Evolutionary conservation across 2,113 vertebrate species (phyloP).

Genomic region (Chaenocephalus aceratus): DNA sequence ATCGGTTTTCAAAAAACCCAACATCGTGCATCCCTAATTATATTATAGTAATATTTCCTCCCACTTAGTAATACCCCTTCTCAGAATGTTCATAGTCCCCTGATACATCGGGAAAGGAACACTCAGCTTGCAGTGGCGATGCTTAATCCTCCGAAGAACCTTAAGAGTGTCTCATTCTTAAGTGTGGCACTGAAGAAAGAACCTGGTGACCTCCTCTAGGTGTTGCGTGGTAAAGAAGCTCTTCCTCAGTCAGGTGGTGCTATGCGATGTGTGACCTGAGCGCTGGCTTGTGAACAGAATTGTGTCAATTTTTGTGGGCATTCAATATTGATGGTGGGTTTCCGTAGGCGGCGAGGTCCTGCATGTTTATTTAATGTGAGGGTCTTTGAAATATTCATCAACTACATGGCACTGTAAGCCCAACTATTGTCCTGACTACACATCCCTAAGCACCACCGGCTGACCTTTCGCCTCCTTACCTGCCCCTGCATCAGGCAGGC

Average conservation of each 20-base stretch:
- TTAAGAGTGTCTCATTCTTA: slow-evolving; percentile 30
- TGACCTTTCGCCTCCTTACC: slow-evolving; percentile 31
- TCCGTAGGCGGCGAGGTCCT: slow-evolving; percentile 48
- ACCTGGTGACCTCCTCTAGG: slow-evolving; percentile 55
- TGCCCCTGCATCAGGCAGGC: background rate
- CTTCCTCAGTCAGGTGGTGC: slow-evolving; percentile 21
- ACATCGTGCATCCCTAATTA: background rate
- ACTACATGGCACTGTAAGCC: slow-evolving; percentile 53
- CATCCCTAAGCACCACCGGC: slow-evolving; percentile 9
- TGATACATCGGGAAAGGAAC: slow-evolving; percentile 37
- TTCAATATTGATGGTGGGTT: slow-evolving; percentile 76
- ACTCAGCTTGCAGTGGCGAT: slow-evolving; percentile 33
- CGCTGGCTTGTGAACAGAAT: slow-evolving; percentile 29
- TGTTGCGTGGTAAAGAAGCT: slow-evolving; percentile 37
- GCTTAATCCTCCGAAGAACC: slow-evolving; percentile 37
- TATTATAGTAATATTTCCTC: slow-evolving; percentile 28
- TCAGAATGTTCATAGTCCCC: slow-evolving; percentile 43
- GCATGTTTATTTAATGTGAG: slow-evolving; percentile 81
- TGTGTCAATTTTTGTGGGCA: slow-evolving; percentile 38
- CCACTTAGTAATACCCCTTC: slow-evolving; percentile 18
- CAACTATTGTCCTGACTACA: slow-evolving; percentile 46
- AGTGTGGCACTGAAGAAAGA: slow-evolving; percentile 31
- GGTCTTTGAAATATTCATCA: slow-evolving; percentile 80
- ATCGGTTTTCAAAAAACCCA: no score
- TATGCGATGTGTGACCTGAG: slow-evolving; percentile 23